A percentile compares a stretch with the other conserved stretches of the same genome.
phyloP scores from a whole-genome alignment of 2,888 invertebrate genomes.

The Drosophila ochracea region DNA sequence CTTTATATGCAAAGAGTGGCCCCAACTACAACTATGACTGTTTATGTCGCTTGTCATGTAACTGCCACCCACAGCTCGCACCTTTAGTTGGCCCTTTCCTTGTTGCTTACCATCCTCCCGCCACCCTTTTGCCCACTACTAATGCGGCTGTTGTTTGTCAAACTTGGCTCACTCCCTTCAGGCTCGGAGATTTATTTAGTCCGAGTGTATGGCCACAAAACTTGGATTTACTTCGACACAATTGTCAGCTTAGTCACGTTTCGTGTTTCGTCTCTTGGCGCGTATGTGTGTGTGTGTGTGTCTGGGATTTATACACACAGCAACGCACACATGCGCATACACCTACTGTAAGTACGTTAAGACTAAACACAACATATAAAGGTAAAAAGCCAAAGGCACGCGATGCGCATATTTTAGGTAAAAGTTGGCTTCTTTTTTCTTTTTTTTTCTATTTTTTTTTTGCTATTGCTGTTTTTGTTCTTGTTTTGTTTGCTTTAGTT shows the following conservation, averaged over 20 bases:
- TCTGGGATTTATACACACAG: slow-evolving; percentile 43
- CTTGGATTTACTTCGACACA: slow-evolving; percentile 80
- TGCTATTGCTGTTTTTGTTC: slow-evolving; percentile 43
- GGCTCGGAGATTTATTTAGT: slow-evolving; percentile 73
- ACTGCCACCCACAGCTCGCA: slow-evolving; percentile 33
- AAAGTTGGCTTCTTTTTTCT: slow-evolving; percentile 48
- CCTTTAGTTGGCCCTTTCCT: slow-evolving; percentile 7
- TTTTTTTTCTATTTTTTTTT: slow-evolving; percentile 60
- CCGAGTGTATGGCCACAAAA: slow-evolving; percentile 67
- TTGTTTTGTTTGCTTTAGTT: slow-evolving; percentile 58
- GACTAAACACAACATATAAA: slow-evolving; percentile 77
- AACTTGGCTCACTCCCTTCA: slow-evolving; percentile 46
- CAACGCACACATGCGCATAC: slow-evolving; percentile 5
- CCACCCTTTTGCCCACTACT: not conserved
- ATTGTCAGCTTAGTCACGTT: slow-evolving; percentile 81
- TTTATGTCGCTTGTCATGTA: slow-evolving; percentile 75
- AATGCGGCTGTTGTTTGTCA: slow-evolving; percentile 68
- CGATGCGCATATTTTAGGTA: slow-evolving; percentile 76
- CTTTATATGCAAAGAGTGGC: slow-evolving; percentile 24
- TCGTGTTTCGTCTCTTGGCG: slow-evolving; percentile 52
- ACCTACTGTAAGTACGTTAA: slow-evolving; percentile 48
- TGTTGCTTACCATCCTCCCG: not conserved
- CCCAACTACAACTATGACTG: slow-evolving; percentile 40
- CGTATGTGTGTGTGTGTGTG: slow-evolving; percentile 14
- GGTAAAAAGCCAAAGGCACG: slow-evolving; percentile 78